These are phyloP conservation scores for Cacoxenus indagator DNA, from an alignment of 2,888 invertebrate species.

Conservation along the genomic window DNA sequence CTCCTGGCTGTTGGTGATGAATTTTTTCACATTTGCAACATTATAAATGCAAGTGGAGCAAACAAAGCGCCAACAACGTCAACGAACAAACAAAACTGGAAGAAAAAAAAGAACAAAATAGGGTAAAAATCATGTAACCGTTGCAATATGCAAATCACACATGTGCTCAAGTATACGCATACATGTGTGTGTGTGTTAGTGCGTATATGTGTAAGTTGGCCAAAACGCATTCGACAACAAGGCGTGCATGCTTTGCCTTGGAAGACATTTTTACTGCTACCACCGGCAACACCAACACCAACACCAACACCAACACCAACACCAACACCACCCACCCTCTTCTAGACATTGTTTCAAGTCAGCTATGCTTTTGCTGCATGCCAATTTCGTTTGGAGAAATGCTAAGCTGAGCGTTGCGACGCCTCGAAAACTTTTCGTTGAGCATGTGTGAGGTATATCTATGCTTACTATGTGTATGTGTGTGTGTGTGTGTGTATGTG, in stretches of 20 bases:
- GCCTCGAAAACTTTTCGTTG: background rate
- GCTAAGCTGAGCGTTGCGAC: background rate
- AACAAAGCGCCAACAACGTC: conserved; percentile 3
- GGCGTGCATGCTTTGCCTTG: too few relatives aligned
- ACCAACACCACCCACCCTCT: too few relatives aligned
- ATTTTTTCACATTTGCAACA: conserved; percentile 47
- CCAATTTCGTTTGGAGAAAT: conserved; percentile 34
- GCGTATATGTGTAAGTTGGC: background rate
- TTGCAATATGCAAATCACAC: conserved; percentile 7
- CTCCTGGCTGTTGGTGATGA: conserved; percentile 43
- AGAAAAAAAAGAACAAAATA: background rate
- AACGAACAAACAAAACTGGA: background rate
- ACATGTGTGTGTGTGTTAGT: background rate
- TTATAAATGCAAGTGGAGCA: conserved; percentile 49
- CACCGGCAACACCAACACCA: too few relatives aligned
- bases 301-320: too few relatives aligned
- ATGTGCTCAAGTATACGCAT: background rate
- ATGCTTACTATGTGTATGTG: too few relatives aligned
- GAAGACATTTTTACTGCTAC: too few relatives aligned
- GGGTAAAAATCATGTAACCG: background rate
- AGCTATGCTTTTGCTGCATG: conserved; percentile 9
- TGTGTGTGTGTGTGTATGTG: background rate
- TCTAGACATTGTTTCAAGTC: background rate
- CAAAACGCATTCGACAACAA: conserved; percentile 4
- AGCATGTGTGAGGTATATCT: too few relatives aligned